Base-by-base conservation (phyloP, 2,888 invertebrate genomes). In the Scaptomyza tumidula region DNA sequence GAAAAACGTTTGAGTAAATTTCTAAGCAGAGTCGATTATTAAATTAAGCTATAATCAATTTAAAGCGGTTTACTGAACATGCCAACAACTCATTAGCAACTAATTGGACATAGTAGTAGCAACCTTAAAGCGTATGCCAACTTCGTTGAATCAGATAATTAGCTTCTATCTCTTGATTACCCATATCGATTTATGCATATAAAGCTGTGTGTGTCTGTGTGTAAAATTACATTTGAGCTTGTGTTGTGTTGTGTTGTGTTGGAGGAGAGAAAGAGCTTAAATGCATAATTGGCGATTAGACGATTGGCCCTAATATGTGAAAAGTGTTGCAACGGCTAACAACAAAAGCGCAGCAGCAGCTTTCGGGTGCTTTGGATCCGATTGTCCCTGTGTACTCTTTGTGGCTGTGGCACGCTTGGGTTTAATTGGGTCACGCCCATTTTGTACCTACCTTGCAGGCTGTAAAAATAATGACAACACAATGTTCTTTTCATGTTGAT, bases 251-350 rank as follows among this genome's bases (percentile, higher is more conserved):
- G 49, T 54, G 39, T 37, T 24, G 24, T 24, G 24, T 24, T 31
- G 46, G 46, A 3, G 24, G 48, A 39, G 6, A 14, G 35, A 35
- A 24, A 37, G 24, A 43, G 61, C 52, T 75, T 70, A 74, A 74
- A 72, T 88, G 88, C 77, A 88, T 84, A 88, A 88, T 86, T 88
- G 82, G 85, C 82, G 88, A 88, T 86, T 86, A 88, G 82, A 81
- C 87, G 78, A 81, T 88, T 88, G 85, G 76, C 86, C 88, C 82
- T 79, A 88, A 86, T 86, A 86, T 83, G 85, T 70, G 66, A 81
- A 60, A 60, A 60, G 78, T 55, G 68, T 50, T 78, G 68, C 73
- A 74, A 58, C 54, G 64, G 70, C 50, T 71, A 69, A 67, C 85
- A 84, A 67, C 77, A 71, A 73, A 73, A 79, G 82, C 75, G 54